Evolutionary conservation across 2,888 invertebrate genomes (phyloP).

Genomic region (Apodemia hepburni): DNA sequence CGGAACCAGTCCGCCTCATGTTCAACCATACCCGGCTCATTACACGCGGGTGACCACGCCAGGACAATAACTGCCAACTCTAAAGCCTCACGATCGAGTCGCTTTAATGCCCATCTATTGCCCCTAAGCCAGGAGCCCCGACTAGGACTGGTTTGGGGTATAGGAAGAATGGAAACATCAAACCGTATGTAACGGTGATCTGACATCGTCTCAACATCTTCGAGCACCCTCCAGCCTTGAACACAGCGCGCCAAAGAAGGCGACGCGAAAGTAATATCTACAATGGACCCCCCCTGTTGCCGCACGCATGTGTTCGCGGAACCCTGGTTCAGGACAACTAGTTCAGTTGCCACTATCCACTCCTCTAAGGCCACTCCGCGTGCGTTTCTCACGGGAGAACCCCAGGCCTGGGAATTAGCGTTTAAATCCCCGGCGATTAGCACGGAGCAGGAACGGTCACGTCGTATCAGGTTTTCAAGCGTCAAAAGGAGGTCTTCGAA

Average conservation of each 20-base stretch:
- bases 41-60: not conserved
- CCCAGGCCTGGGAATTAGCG: not conserved
- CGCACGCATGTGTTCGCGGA: no score
- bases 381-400: not conserved
- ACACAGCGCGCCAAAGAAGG: no score
- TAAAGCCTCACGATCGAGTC: not conserved
- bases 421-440: not conserved
- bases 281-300: no score
- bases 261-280: no score
- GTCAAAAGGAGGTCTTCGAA: not conserved
- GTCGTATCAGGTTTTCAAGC: not conserved
- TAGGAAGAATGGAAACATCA: not conserved
- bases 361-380: not conserved
- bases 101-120: not conserved
- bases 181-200: no score
- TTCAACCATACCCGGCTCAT: not conserved
- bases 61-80: not conserved
- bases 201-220: no score
- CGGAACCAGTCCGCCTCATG: not conserved
- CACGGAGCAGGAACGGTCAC: not conserved
- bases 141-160: not conserved
- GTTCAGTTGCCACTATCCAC: no score
- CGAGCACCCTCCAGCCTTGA: no score
- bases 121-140: not conserved
- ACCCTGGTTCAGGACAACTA: no score